phyloP scores from a whole-genome alignment of 2,797 vertebrate species.

The Sparus aurata region DNA sequence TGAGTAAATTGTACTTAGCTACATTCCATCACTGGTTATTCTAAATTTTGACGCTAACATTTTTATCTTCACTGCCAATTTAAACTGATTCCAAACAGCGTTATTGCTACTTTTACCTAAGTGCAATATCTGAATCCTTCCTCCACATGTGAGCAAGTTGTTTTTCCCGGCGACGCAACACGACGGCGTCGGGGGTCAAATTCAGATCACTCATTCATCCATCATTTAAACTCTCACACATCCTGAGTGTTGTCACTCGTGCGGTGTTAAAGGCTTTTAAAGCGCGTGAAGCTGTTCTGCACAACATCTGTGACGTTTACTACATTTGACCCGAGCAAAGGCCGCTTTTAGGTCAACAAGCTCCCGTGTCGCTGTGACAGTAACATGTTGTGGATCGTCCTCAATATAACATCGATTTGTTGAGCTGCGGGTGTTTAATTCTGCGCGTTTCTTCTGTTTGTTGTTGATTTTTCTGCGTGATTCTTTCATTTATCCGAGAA shows the following conservation, averaged over 20 bases:
- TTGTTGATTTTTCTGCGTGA: background rate
- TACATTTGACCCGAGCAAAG: background rate
- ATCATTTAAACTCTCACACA: slow-evolving; percentile 5
- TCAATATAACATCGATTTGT: background rate
- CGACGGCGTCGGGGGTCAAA: background rate
- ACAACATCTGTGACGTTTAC: slow-evolving; percentile 18
- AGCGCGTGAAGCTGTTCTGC: slow-evolving; percentile 11
- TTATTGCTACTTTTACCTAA: too few relatives aligned
- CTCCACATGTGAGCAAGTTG: background rate
- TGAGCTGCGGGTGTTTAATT: background rate
- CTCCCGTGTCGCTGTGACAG: slow-evolving; percentile 1
- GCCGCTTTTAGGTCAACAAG: background rate
- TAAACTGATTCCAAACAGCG: too few relatives aligned
- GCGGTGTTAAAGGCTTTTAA: slow-evolving; percentile 6
- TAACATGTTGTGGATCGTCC: background rate
- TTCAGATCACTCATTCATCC: background rate
- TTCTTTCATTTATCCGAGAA: slow-evolving; percentile 21
- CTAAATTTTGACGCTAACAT: too few relatives aligned
- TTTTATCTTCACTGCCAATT: too few relatives aligned
- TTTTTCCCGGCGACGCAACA: slow-evolving; percentile 19
- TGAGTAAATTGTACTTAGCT: too few relatives aligned
- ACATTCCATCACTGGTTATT: too few relatives aligned
- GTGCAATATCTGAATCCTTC: too few relatives aligned
- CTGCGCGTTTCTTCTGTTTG: background rate
- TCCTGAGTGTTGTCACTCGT: background rate